These are phyloP conservation scores for Drosophila affinis DNA, from an alignment of 2,888 invertebrate genomes.

Conservation along the genomic window DNA sequence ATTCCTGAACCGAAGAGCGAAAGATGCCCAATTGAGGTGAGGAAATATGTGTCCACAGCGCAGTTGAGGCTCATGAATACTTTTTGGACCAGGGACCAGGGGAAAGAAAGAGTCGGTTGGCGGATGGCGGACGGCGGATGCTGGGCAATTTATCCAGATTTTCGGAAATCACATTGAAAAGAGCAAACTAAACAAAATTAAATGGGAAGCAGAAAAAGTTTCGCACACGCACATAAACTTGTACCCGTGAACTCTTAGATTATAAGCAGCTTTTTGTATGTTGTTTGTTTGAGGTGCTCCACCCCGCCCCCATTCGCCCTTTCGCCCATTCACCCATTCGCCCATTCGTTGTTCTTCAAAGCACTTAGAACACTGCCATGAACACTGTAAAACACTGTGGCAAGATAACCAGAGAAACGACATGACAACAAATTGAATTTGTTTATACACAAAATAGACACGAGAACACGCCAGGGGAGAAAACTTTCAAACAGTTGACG, in stretches of 20 bases:
- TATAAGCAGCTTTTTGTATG: constrained; percentile 7
- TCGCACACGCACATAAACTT: background rate
- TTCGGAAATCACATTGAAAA: constrained; percentile 6
- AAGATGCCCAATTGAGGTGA: background rate
- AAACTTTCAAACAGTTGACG: constrained; percentile 44
- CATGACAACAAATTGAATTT: constrained; percentile 71
- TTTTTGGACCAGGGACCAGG: background rate
- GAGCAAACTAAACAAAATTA: constrained; percentile 19
- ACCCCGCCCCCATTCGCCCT: no score
- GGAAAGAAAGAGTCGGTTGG: no score
- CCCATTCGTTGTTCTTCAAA: constrained; percentile 16
- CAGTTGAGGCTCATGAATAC: constrained; percentile 1
- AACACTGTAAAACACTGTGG: constrained; percentile 24
- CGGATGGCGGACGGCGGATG: background rate
- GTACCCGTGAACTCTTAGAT: constrained; percentile 2
- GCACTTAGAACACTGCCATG: constrained; percentile 32
- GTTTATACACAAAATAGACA: constrained; percentile 46
- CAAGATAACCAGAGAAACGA: constrained; percentile 34
- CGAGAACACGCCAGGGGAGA: constrained; percentile 18
- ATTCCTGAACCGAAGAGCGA: constrained; percentile 15
- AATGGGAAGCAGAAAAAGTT: constrained; percentile 9
- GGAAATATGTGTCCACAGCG: constrained; percentile 15
- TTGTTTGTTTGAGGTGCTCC: constrained; percentile 6
- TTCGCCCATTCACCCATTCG: background rate
- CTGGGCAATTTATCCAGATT: constrained; percentile 10